phyloP scores from a whole-genome alignment of 2,113 vertebrate genomes.

The Urocolius indicus region DNA sequence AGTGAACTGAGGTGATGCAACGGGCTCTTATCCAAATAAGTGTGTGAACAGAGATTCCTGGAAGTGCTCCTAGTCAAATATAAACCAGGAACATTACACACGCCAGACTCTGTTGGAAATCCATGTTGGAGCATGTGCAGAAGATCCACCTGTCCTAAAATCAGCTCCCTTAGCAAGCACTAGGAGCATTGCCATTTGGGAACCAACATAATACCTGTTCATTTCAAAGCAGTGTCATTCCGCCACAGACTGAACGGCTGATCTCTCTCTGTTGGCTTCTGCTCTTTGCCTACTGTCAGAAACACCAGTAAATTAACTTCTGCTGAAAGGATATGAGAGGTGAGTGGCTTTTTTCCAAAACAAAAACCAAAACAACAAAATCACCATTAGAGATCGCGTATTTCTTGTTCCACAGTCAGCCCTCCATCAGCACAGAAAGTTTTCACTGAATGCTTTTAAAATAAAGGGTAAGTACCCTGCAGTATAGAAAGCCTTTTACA shows the following conservation, averaged over 20 bases:
- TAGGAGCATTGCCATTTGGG: neutral
- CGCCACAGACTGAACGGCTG: neutral
- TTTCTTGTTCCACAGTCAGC: neutral
- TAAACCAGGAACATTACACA: slow-evolving; percentile 6
- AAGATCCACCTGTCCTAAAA: neutral
- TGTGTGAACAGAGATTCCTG: slow-evolving; percentile 3
- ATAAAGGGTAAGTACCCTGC: neutral
- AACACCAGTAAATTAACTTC: neutral
- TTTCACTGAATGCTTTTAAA: neutral
- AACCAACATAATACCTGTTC: neutral
- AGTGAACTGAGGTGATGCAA: slow-evolving; percentile 63
- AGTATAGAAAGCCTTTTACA: neutral
- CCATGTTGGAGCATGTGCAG: neutral
- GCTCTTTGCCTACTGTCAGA: neutral
- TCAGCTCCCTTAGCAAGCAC: neutral
- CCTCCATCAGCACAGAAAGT: neutral
- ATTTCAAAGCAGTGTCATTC: neutral
- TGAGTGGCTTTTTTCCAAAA: neutral
- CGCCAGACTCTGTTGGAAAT: slow-evolving; percentile 27
- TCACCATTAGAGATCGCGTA: neutral
- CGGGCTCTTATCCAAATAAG: slow-evolving; percentile 39
- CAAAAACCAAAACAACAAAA: neutral
- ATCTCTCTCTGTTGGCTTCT: neutral
- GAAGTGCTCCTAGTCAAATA: slow-evolving; percentile 50
- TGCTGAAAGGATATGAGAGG: neutral